Percentiles rank a stretch among this genome's conserved stretches.
These are phyloP conservation scores for Leptinotarsa juncta DNA, from an alignment of 2,888 invertebrate genomes.

Conservation along the genomic window DNA sequence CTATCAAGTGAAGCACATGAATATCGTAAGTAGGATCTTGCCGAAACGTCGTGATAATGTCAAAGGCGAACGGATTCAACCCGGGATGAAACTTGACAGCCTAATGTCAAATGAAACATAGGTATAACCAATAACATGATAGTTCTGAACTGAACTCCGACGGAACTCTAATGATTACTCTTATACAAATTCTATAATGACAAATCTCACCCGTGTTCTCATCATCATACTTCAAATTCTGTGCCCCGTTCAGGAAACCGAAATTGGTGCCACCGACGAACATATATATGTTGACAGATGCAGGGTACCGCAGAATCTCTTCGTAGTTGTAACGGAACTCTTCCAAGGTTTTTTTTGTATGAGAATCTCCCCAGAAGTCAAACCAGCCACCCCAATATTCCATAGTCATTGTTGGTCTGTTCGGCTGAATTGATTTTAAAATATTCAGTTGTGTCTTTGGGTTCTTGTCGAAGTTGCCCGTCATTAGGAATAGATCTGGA, in stretches of 20 bases:
- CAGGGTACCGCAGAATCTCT: slow-evolving; percentile 58
- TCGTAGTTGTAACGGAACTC: slow-evolving; percentile 49
- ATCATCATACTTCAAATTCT: slow-evolving; percentile 39
- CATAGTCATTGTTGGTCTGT: slow-evolving; percentile 69
- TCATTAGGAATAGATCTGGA: slow-evolving; percentile 64
- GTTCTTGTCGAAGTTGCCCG: slow-evolving; percentile 67
- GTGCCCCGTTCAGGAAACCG: slow-evolving; percentile 71
- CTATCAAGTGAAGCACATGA: too few relatives aligned
- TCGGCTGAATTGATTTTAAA: slow-evolving; percentile 64
- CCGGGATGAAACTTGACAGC: too few relatives aligned
- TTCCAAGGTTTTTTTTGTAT: slow-evolving; percentile 46
- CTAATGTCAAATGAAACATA: too few relatives aligned
- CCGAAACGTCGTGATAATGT: too few relatives aligned
- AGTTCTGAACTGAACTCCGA: too few relatives aligned
- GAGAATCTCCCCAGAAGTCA: slow-evolving; percentile 67
- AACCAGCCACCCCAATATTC: slow-evolving; percentile 74
- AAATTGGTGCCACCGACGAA: slow-evolving; percentile 92
- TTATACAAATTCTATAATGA: not conserved
- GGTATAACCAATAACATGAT: too few relatives aligned
- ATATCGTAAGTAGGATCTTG: too few relatives aligned
- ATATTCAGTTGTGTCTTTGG: slow-evolving; percentile 63
- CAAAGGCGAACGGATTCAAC: too few relatives aligned
- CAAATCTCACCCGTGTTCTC: slow-evolving; percentile 32
- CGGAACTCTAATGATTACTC: too few relatives aligned
- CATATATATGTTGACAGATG: slow-evolving; percentile 90